phyloP scores from a whole-genome alignment of 2,113 vertebrate species.

The Gadus macrocephalus region DNA sequence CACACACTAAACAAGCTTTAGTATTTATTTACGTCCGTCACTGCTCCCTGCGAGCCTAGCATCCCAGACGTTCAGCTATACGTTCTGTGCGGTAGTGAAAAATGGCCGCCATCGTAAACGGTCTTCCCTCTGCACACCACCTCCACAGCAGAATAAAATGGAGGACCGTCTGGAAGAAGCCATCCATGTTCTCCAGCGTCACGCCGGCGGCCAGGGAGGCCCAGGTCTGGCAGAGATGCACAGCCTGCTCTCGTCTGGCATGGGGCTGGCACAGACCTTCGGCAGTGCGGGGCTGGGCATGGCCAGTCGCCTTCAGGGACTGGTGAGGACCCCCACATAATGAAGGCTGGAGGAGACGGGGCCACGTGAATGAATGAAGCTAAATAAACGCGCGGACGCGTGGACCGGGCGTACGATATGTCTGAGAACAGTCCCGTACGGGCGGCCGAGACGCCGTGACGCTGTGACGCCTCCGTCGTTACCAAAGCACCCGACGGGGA shows the following conservation, averaged over 20 bases:
- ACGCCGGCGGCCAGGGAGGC: constrained; percentile 80
- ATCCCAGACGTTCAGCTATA: not conserved
- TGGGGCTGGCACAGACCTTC: constrained; percentile 78
- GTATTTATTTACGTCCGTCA: not conserved
- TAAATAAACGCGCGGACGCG: too few relatives aligned
- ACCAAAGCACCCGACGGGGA: too few relatives aligned
- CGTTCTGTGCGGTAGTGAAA: not conserved
- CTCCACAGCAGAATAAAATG: constrained; percentile 82
- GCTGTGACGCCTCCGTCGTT: too few relatives aligned
- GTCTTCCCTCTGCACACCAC: not conserved
- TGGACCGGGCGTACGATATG: too few relatives aligned
- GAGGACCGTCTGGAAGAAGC: constrained; percentile 95
- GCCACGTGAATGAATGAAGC: too few relatives aligned
- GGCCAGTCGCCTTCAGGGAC: constrained; percentile 70
- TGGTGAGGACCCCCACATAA: constrained; percentile 71
- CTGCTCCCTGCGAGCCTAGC: not conserved
- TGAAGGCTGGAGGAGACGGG: too few relatives aligned
- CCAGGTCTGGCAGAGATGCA: constrained; percentile 80
- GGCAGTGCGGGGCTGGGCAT: constrained; percentile 69
- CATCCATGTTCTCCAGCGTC: constrained; percentile 89
- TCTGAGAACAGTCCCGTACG: too few relatives aligned
- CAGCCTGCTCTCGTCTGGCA: constrained; percentile 68
- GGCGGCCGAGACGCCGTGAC: too few relatives aligned
- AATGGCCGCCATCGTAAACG: not conserved
- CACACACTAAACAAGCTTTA: not conserved